A percentile compares a stretch with the other conserved stretches of the same genome.
Conservation (phyloP, 2,888 invertebrate species). For the Drosophila maculinotata region DNA sequence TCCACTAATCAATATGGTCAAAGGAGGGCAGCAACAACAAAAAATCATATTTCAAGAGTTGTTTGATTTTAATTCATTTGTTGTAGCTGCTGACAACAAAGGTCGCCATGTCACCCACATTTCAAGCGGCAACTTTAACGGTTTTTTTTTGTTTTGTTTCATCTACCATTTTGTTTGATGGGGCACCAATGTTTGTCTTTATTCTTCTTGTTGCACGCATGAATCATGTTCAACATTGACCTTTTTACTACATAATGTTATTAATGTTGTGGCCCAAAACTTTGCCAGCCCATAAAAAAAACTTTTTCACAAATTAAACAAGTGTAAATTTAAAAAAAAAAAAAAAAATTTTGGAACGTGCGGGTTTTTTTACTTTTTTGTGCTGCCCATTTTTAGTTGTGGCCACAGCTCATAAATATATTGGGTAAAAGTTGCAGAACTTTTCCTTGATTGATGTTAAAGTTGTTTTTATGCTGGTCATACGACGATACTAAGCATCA, state of each 20-base stretch:
- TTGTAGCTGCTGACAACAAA: conserved; percentile 62
- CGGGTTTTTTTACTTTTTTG: background rate
- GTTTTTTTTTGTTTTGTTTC: conserved; percentile 14
- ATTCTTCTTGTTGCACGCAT: conserved; percentile 32
- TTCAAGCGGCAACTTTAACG: conserved; percentile 31
- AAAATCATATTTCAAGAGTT: conserved; percentile 35
- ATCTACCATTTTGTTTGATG: conserved; percentile 3
- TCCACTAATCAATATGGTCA: conserved; percentile 49
- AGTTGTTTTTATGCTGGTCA: background rate
- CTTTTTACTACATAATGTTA: conserved; percentile 30
- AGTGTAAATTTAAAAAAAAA: conserved; percentile 9
- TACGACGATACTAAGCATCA: background rate
- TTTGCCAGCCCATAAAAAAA: conserved; percentile 18
- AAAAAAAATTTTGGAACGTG: background rate
- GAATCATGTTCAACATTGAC: conserved; percentile 43
- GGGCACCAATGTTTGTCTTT: background rate
- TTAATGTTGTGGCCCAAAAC: conserved; percentile 39
- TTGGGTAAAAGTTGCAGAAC: background rate
- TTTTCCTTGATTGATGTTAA: background rate
- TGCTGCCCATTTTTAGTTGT: background rate
- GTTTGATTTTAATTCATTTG: conserved; percentile 40
- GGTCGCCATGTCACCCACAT: conserved; percentile 70
- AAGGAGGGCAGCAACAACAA: conserved; percentile 9
- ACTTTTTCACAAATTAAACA: conserved; percentile 5
- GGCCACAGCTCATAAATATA: conserved; percentile 12